Conservation (phyloP, 2,888 invertebrate genomes). For the Agonopterix alstromeriana region DNA sequence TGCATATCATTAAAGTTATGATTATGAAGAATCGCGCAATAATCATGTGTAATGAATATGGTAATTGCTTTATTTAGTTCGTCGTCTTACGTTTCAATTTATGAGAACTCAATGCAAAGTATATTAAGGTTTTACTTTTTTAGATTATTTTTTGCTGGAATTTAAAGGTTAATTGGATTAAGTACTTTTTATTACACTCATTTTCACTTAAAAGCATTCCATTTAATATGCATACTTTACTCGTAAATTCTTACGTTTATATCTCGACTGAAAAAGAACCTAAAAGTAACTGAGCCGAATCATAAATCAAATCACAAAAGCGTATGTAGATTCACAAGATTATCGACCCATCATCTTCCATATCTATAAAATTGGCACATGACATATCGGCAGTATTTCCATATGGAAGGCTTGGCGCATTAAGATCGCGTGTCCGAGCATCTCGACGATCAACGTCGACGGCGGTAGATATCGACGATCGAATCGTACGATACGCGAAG, state of each 20-base stretch:
- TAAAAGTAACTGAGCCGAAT: too few relatives aligned
- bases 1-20: conserved; percentile 14
- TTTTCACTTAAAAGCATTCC: too few relatives aligned
- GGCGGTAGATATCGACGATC: conserved; percentile 29
- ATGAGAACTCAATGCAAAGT: too few relatives aligned
- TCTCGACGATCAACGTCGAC: conserved; percentile 13
- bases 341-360: background rate
- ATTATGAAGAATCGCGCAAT: conserved; percentile 15
- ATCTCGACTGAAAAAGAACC: too few relatives aligned
- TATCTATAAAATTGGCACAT: conserved; percentile 37
- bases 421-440: conserved; percentile 39
- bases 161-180: too few relatives aligned
- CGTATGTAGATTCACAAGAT: too few relatives aligned
- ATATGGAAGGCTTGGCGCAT: conserved; percentile 32
- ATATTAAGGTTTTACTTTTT: too few relatives aligned
- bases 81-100: background rate
- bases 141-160: too few relatives aligned
- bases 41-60: conserved; percentile 26
- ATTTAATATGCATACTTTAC: too few relatives aligned
- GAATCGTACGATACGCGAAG: conserved; percentile 44
- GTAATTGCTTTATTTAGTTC: conserved; percentile 22
- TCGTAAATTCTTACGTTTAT: too few relatives aligned
- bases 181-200: too few relatives aligned
- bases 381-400: conserved; percentile 48
- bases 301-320: too few relatives aligned